Conservation (phyloP, 2,113 vertebrate genomes). For the Falcunculus frontatus region DNA sequence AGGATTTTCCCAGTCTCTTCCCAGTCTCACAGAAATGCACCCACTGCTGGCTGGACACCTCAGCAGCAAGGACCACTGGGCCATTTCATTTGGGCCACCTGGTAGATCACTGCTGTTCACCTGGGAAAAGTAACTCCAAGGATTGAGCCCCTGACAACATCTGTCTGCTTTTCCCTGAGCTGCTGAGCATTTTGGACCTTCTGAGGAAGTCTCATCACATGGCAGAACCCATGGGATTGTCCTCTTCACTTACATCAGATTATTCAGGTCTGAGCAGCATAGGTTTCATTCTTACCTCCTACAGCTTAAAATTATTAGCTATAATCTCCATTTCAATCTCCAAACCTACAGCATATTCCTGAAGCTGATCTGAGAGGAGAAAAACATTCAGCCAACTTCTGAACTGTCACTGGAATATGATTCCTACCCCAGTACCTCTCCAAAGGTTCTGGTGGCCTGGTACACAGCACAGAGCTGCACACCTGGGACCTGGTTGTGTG, state of each 20-base stretch:
- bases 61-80: background rate
- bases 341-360: background rate
- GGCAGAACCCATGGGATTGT: background rate
- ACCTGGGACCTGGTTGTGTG: background rate
- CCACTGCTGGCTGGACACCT: background rate
- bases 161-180: background rate
- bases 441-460: background rate
- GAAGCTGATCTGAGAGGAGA: background rate
- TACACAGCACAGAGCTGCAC: background rate
- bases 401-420: background rate
- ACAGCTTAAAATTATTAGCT: background rate
- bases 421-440: background rate
- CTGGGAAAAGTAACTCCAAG: background rate
- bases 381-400: background rate
- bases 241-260: background rate
- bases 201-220: background rate
- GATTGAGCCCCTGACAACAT: background rate
- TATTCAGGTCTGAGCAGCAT: background rate
- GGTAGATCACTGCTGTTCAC: background rate
- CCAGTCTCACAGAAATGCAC: background rate
- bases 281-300: background rate
- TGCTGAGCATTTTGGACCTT: background rate
- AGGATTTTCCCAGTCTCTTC: background rate
- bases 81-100: background rate
- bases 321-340: background rate